Conservation (phyloP, 2,888 invertebrate species). For the Camponotus fellah region DNA sequence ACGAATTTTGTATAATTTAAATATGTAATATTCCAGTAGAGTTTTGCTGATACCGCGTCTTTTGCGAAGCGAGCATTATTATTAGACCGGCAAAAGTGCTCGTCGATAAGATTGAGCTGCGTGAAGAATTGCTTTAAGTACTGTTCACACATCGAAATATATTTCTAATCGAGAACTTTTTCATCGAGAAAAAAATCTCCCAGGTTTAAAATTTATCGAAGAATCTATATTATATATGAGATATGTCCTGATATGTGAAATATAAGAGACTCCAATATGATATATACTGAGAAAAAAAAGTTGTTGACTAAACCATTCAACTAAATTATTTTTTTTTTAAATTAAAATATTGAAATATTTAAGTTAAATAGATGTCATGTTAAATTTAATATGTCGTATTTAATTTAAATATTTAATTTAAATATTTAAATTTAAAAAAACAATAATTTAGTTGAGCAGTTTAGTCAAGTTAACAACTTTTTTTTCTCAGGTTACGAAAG, state of each 20-base stretch:
- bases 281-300: too few species aligned
- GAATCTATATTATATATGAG: background rate
- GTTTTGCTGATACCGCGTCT: background rate
- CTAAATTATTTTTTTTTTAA: too few species aligned
- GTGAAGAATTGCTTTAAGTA: background rate
- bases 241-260: background rate
- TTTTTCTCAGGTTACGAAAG: too few species aligned
- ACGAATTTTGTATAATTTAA: background rate
- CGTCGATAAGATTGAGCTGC: conserved; percentile 13
- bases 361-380: too few species aligned
- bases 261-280: background rate
- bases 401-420: too few species aligned
- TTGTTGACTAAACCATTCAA: too few species aligned
- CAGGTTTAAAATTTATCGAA: background rate
- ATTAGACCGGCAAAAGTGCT: conserved; percentile 15
- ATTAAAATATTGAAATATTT: too few species aligned
- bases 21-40: background rate
- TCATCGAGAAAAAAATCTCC: background rate
- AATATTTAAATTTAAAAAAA: too few species aligned
- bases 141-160: background rate
- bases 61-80: conserved; percentile 33
- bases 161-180: background rate
- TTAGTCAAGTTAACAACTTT: too few species aligned
- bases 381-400: too few species aligned
- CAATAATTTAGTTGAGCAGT: too few species aligned